phyloP scores from a whole-genome alignment of 1,140 invertebrate genomes.

The Drosophila punjabiensis region DNA sequence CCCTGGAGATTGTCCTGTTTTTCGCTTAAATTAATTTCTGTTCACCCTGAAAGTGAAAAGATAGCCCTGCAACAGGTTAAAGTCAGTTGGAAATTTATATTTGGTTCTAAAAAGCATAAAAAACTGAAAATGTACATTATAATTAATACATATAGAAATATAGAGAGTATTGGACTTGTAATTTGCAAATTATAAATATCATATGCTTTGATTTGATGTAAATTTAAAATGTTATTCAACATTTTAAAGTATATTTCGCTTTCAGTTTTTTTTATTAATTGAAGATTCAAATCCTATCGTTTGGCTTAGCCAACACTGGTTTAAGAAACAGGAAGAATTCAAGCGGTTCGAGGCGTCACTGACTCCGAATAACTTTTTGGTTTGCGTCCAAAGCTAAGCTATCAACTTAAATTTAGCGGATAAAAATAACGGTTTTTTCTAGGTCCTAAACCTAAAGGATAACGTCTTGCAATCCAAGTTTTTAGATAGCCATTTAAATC shows the following conservation, averaged over 20 bases:
- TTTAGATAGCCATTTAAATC: neutral
- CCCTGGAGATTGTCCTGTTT: neutral
- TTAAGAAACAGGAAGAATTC: neutral
- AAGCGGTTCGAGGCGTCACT: neutral
- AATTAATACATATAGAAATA: neutral
- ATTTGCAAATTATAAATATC: neutral
- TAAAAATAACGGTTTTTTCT: neutral
- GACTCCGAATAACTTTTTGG: neutral
- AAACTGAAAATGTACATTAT: neutral
- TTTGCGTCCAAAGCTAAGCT: neutral
- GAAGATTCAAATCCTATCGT: neutral
- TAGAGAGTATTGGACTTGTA: neutral
- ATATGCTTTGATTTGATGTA: neutral
- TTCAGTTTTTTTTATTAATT: neutral
- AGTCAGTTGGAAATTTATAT: too few relatives aligned
- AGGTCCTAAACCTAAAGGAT: neutral
- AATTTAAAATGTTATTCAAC: neutral
- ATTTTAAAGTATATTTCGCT: neutral
- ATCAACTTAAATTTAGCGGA: neutral
- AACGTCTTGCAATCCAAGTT: neutral
- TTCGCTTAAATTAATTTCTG: neutral
- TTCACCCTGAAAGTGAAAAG: too few relatives aligned
- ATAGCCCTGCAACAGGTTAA: neutral
- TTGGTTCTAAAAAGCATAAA: too few relatives aligned
- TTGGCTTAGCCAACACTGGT: neutral